Base-by-base conservation (phyloP, 2,888 invertebrate genomes). In the Drosophila ezoana region DNA sequence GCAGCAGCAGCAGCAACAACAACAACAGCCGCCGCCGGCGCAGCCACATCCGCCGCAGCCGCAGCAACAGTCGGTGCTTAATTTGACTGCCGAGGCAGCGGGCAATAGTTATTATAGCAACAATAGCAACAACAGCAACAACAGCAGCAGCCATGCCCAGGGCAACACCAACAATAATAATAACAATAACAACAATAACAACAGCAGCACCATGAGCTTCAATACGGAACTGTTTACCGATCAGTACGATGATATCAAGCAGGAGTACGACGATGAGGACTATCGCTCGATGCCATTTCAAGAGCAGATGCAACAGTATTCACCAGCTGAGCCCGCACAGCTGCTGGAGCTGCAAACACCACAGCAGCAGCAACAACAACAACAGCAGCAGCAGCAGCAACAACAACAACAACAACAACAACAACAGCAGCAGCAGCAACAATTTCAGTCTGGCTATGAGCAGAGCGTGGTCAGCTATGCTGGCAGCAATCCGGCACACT, bases 171-270 rank as follows among this genome's bases (percentile, higher is more conserved):
- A 40, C 54, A 72, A 40, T 43, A 77, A 57, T 16, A 77, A 43
- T 16, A 76, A 52, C 14, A 63, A 37, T 33, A 73, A 70, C 14
- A 70, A 63, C 43, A 67, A 60, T 43, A 71, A 62, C 53, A 73
- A 69, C 56, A 84, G 49, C 51, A 78, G 62, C 53, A 81, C 70
- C 3, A 76, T 76, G 54, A 73, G 72, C 62, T 91, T 89, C 63
- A 90, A 74, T 63, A 88, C 84, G 4, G 90, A 90, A 64, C 64
- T 90, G 35, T 90, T 91, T 56, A 86, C 80, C 41, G 90, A 90
- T 76, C 89, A 81, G 45, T 90, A 82, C 32, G 90, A 89, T 13
- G 84, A 87, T 18, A 74, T 87, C 20, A 89, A 89, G 47, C 87
- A 77, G 38, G 90, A 89, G 41, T 89, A 79, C 40, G 89, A 88